Percentiles rank a stretch among this genome's conserved stretches.
phyloP scores from a whole-genome alignment of 2,113 vertebrate species.

The Varanus komodoensis region DNA sequence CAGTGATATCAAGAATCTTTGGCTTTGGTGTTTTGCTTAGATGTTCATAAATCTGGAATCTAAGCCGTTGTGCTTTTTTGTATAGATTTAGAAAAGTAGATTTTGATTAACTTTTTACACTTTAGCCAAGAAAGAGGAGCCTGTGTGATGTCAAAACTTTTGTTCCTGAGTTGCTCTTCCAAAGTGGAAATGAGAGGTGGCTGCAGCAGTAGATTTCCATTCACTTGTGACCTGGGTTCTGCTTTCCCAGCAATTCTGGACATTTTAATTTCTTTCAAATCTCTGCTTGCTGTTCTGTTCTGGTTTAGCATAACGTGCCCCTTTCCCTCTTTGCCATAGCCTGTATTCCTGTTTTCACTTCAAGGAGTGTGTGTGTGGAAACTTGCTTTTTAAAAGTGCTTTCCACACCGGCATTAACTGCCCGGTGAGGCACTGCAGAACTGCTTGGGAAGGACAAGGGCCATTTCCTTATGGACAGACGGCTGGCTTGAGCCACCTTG shows the following conservation, averaged over 20 bases:
- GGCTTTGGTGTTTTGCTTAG: too few species aligned
- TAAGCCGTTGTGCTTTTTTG: fast-evolving
- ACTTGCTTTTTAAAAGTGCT: background rate
- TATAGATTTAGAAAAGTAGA: fast-evolving
- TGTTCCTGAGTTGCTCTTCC: background rate
- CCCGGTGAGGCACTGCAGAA: background rate
- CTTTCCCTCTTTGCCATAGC: background rate
- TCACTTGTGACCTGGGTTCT: background rate
- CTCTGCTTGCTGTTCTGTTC: background rate
- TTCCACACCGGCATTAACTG: background rate
- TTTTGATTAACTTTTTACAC: background rate
- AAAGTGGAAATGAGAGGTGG: background rate
- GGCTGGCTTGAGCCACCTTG: background rate
- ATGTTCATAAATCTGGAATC: background rate
- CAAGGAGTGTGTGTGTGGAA: background rate
- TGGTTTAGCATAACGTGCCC: too few species aligned
- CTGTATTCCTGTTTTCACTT: background rate
- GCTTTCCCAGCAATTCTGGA: background rate
- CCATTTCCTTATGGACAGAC: background rate
- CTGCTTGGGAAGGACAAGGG: background rate
- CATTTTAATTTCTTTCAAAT: background rate
- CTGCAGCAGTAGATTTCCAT: fast-evolving
- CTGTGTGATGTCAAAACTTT: fast-evolving
- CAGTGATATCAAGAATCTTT: background rate
- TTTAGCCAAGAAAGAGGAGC: background rate